A percentile compares a stretch with the other conserved stretches of the same genome.
Evolutionary conservation across 2,113 vertebrate species (phyloP).

Genomic region (Eurypyga helias): DNA sequence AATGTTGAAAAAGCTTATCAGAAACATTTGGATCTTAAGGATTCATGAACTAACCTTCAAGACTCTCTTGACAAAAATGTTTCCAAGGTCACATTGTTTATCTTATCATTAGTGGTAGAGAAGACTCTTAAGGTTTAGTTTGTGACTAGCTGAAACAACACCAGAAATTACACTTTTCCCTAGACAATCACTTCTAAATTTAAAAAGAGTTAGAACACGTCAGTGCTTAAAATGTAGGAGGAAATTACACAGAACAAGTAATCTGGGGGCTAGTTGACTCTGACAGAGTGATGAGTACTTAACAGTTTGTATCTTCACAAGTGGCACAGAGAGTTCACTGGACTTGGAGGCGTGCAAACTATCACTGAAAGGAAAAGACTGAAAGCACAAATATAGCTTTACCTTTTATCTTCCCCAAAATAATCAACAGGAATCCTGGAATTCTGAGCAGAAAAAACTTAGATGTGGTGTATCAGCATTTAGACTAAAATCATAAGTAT

Average conservation of each 20-base stretch:
- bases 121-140: background rate
- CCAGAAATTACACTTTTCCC: conserved; percentile 37
- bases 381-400: background rate
- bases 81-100: conserved; percentile 25
- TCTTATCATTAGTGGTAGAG: conserved; percentile 9
- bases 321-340: background rate
- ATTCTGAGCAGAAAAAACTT: background rate
- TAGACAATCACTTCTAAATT: conserved; percentile 39
- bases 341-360: background rate
- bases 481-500: background rate
- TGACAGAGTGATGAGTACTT: conserved; percentile 31
- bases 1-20: conserved; percentile 44
- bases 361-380: background rate
- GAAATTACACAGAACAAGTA: conserved; percentile 14
- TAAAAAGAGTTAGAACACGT: conserved; percentile 13
- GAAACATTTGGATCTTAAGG: background rate
- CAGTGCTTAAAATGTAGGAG: conserved; percentile 36
- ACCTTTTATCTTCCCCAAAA: background rate
- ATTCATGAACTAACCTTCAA: conserved; percentile 29
- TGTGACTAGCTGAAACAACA: conserved; percentile 12
- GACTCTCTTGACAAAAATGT: conserved; percentile 20
- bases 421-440: background rate
- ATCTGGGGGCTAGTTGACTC: conserved; percentile 46
- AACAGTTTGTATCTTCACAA: conserved; percentile 17
- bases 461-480: background rate